phyloP scores from a whole-genome alignment of 2,797 vertebrate species.

The Semaprochilodus insignis region DNA sequence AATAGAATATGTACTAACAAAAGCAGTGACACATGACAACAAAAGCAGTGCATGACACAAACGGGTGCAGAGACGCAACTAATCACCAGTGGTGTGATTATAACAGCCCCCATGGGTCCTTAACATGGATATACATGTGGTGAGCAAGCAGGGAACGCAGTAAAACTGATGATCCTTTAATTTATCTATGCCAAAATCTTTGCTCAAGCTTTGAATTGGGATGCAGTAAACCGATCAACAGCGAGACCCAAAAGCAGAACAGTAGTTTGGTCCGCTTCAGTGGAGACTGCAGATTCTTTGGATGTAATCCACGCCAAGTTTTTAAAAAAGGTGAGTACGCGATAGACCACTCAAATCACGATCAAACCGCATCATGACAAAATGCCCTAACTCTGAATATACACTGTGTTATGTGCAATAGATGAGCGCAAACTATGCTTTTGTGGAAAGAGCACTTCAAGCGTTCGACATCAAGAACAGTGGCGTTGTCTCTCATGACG shows the following conservation, averaged over 20 bases:
- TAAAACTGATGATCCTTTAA: not conserved
- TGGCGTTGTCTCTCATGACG: constrained; percentile 77
- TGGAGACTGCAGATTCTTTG: constrained; percentile 49
- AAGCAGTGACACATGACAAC: not conserved
- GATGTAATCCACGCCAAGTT: constrained; percentile 68
- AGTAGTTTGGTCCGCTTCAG: constrained; percentile 16
- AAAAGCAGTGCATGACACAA: not conserved
- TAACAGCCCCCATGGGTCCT: not conserved
- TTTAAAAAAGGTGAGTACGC: constrained; percentile 70
- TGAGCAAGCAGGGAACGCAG: not conserved
- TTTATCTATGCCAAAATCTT: not conserved
- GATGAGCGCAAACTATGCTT: constrained; percentile 68
- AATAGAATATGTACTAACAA: not conserved
- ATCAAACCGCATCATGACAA: not conserved
- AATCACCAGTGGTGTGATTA: not conserved
- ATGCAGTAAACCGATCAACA: constrained; percentile 45
- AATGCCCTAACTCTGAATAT: not conserved
- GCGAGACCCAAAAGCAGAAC: constrained; percentile 52
- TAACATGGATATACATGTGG: not conserved
- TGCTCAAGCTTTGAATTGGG: constrained; percentile 55
- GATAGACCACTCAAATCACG: not conserved
- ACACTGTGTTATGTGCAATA: constrained; percentile 49
- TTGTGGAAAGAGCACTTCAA: constrained; percentile 73
- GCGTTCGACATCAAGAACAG: constrained; percentile 70
- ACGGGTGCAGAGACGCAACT: not conserved